phyloP scores from a whole-genome alignment of 2,797 vertebrate genomes.

The Staurois parvus region DNA sequence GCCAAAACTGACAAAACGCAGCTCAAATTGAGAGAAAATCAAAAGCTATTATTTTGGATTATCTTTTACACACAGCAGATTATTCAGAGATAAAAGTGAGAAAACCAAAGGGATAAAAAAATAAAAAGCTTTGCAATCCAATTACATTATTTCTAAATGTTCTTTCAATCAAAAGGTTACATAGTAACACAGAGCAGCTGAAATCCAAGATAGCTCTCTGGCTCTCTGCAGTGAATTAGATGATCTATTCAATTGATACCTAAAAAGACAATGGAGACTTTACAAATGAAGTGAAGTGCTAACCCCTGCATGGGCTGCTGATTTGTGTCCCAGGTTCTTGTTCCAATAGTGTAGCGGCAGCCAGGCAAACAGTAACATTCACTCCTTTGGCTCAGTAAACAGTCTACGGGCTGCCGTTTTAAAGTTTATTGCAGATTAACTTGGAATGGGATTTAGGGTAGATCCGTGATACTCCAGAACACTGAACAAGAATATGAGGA shows the following conservation, averaged over 20 bases:
- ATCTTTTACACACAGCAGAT: conserved; percentile 3
- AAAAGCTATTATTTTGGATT: conserved; percentile 18
- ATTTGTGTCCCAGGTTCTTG: too few species aligned
- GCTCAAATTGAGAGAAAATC: conserved; percentile 15
- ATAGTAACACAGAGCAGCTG: conserved; percentile 9
- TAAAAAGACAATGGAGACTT: background rate
- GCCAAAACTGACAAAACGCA: conserved; percentile 30
- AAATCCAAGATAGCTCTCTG: background rate
- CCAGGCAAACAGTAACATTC: too few species aligned
- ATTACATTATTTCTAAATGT: conserved; percentile 12
- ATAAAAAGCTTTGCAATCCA: background rate
- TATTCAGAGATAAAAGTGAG: conserved; percentile 13
- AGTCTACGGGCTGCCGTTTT: too few species aligned
- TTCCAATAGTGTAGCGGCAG: too few species aligned
- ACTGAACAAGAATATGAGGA: too few species aligned
- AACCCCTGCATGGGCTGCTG: too few species aligned
- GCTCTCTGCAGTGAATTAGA: background rate
- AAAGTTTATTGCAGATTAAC: too few species aligned
- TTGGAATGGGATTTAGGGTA: too few species aligned
- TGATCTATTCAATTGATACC: background rate
- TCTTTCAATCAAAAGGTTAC: background rate
- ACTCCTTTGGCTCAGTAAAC: too few species aligned
- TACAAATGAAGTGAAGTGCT: background rate
- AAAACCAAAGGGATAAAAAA: conserved; percentile 1
- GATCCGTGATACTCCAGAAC: too few species aligned